phyloP scores from a whole-genome alignment of 2,888 invertebrate species.

The Caenorhabditis sinica region DNA sequence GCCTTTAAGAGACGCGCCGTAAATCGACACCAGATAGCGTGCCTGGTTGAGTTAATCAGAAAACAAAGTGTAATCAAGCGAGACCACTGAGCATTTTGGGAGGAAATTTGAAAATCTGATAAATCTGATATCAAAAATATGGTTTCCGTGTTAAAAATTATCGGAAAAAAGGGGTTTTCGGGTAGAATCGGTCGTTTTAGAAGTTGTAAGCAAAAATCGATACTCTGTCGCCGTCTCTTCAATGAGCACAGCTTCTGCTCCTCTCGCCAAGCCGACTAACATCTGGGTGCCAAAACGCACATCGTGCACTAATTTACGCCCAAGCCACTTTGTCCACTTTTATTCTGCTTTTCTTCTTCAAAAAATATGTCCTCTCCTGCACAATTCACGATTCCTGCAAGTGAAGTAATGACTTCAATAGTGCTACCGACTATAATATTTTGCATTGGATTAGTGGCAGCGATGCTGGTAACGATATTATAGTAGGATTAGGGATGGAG shows the following conservation, averaged over 20 bases:
- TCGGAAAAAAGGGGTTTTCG: background rate
- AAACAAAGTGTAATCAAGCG: conserved; percentile 10
- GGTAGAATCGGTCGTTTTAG: background rate
- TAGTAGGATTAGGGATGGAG: no score
- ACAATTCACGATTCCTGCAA: conserved; percentile 77
- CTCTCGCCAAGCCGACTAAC: conserved; percentile 34
- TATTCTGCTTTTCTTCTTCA: background rate
- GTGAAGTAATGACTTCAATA: conserved; percentile 81
- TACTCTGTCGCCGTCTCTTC: conserved; percentile 57
- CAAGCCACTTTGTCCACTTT: conserved; percentile 3
- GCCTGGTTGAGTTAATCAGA: background rate
- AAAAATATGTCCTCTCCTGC: conserved; percentile 48
- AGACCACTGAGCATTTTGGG: conserved; percentile 5
- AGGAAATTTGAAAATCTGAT: conserved; percentile 1
- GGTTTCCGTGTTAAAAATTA: background rate
- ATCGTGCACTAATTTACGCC: conserved; percentile 46
- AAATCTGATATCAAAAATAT: background rate
- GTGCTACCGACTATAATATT: conserved; percentile 83
- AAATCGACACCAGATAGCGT: conserved; percentile 51
- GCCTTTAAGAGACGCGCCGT: conserved; percentile 61
- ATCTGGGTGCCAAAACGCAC: conserved; percentile 55
- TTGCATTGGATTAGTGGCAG: conserved; percentile 83
- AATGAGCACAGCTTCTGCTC: conserved; percentile 40
- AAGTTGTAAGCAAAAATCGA: conserved; percentile 42
- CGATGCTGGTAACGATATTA: conserved; percentile 77